Evolutionary conservation across 2,888 invertebrate genomes (phyloP).

Genomic region (Stenoptilia bipunctidactyla): DNA sequence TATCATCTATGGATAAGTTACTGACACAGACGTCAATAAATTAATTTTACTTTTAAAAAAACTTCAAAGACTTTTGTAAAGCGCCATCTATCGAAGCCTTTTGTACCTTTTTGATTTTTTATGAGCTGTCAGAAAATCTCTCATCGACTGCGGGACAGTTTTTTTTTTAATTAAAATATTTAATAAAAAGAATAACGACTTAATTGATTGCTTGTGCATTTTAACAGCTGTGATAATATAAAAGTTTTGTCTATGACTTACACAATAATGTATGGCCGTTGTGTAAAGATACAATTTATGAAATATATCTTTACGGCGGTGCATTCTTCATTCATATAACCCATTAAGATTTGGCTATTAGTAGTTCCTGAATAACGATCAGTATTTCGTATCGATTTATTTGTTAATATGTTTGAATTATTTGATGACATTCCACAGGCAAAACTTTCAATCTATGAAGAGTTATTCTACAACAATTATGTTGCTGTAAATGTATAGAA

Average conservation of each 20-base stretch:
- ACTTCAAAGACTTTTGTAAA: too few species aligned
- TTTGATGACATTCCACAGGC: constrained; percentile 25
- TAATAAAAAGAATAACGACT: constrained; percentile 43
- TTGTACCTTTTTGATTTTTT: too few species aligned
- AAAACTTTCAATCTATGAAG: constrained; percentile 7
- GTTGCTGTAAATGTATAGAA: too few species aligned
- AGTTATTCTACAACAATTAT: too few species aligned
- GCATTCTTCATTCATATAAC: constrained; percentile 11
- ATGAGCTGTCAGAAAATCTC: too few species aligned
- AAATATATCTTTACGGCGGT: not conserved
- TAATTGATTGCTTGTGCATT: constrained; percentile 45
- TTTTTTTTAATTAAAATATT: too few species aligned
- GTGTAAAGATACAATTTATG: not conserved
- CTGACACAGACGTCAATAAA: too few species aligned
- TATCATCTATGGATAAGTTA: too few species aligned
- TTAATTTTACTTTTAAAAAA: too few species aligned
- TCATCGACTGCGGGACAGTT: too few species aligned
- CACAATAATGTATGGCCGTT: constrained; percentile 22
- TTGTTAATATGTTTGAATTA: constrained; percentile 7
- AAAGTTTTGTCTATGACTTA: constrained; percentile 61
- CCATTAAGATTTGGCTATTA: constrained; percentile 20
- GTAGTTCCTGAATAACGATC: constrained; percentile 65
- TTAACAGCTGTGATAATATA: constrained; percentile 59
- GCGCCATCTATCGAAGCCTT: too few species aligned
- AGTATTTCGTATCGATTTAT: constrained; percentile 49